A percentile compares a stretch with the other conserved stretches of the same genome.
phyloP scores from a whole-genome alignment of 2,888 invertebrate genomes.

The Teleogryllus oceanicus region DNA sequence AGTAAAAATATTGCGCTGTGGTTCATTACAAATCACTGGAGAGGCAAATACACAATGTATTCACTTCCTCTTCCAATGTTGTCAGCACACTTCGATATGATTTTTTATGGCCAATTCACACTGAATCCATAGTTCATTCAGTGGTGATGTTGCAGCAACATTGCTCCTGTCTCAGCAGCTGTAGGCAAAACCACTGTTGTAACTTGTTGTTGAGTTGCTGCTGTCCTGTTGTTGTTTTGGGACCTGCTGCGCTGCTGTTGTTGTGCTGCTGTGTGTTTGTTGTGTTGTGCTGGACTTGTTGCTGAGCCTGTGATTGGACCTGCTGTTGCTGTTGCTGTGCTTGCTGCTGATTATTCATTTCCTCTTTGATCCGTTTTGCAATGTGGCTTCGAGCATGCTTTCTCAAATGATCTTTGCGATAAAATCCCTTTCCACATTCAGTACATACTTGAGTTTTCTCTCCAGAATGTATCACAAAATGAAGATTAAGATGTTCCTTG shows the following conservation, averaged over 20 bases:
- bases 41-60: background rate
- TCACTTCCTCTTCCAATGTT: constrained; percentile 19
- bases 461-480: constrained; percentile 80
- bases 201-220: constrained; percentile 37
- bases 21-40: constrained; percentile 18
- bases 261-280: constrained; percentile 44
- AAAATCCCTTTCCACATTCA: constrained; percentile 65
- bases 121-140: constrained; percentile 21
- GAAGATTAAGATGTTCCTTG: constrained; percentile 77
- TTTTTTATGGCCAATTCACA: constrained; percentile 5
- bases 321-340: constrained; percentile 44
- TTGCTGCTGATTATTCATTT: constrained; percentile 49
- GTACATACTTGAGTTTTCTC: constrained; percentile 76
- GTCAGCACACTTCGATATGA: constrained; percentile 12
- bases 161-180: constrained; percentile 51
- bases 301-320: constrained; percentile 42
- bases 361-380: constrained; percentile 70
- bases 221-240: constrained; percentile 42
- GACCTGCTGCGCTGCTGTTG: constrained; percentile 43
- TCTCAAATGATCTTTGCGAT: constrained; percentile 74
- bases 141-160: constrained; percentile 49
- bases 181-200: constrained; percentile 56
- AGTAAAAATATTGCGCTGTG: constrained; percentile 3
- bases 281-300: constrained; percentile 42
- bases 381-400: constrained; percentile 77